Conservation (phyloP, 2,113 vertebrate genomes). For the Mus spicilegus region DNA sequence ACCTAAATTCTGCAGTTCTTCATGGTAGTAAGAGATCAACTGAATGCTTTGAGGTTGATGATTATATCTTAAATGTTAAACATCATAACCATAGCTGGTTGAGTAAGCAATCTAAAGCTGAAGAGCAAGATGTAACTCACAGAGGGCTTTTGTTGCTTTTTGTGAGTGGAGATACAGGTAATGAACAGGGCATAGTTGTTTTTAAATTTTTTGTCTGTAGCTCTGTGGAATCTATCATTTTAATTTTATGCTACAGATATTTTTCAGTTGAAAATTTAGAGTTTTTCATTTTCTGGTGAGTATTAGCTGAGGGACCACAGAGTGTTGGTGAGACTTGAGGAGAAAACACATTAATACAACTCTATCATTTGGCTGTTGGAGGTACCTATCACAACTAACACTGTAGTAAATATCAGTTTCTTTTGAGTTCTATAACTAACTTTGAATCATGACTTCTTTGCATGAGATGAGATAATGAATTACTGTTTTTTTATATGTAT, state of each 20-base stretch:
- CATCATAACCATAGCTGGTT: background rate
- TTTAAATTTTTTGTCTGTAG: background rate
- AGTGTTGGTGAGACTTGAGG: background rate
- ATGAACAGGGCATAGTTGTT: background rate
- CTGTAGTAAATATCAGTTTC: background rate
- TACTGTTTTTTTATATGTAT: background rate
- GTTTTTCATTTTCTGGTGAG: background rate
- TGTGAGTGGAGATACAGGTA: background rate
- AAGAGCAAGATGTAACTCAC: background rate
- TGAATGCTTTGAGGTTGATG: background rate
- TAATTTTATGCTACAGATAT: background rate
- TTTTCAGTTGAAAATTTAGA: slow-evolving; percentile 34
- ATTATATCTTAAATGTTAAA: background rate
- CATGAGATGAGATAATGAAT: slow-evolving; percentile 71
- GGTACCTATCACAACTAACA: slow-evolving; percentile 58
- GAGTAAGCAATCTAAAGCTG: background rate
- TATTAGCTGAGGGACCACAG: background rate
- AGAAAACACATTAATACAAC: slow-evolving; percentile 22
- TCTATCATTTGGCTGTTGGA: slow-evolving; percentile 41
- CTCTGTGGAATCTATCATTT: background rate
- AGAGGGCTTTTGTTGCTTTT: background rate
- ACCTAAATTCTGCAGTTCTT: background rate
- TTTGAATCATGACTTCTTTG: slow-evolving; percentile 71
- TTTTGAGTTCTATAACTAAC: slow-evolving; percentile 47
- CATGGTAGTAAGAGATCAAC: background rate